These are phyloP conservation scores for Rotaria magnacalcarata DNA, from an alignment of 2,888 invertebrate species.

Conservation along the genomic window DNA sequence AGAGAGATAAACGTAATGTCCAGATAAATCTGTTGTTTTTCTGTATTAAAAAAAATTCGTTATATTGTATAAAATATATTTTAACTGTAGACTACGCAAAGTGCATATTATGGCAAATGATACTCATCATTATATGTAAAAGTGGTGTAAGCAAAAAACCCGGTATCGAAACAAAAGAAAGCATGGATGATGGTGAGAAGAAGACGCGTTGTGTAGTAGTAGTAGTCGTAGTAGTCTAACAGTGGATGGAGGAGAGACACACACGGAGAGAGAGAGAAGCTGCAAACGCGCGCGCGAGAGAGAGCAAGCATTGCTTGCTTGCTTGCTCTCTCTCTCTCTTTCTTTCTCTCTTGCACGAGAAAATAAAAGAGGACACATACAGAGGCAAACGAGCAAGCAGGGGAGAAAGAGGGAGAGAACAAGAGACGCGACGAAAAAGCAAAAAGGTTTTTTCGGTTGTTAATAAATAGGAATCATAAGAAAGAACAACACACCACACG, in stretches of 20 bases:
- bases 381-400: not conserved
- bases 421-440: conserved; percentile 31
- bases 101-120: not conserved
- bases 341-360: not conserved
- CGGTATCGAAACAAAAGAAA: not conserved
- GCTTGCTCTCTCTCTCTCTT: not conserved
- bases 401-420: not conserved
- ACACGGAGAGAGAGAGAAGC: not conserved
- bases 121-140: not conserved
- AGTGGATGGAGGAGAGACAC: not conserved
- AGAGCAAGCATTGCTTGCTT: not conserved
- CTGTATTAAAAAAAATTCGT: not conserved
- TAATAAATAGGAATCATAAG: conserved; percentile 28
- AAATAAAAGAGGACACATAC: conserved; percentile 15
- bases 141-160: not conserved
- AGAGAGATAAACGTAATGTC: conserved; percentile 8
- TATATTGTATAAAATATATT: not conserved
- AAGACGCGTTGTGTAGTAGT: not conserved
- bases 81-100: not conserved
- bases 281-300: not conserved
- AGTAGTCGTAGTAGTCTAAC: not conserved
- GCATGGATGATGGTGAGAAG: not conserved
- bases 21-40: conserved; percentile 23
- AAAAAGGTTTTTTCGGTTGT: conserved; percentile 31
- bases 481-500: not conserved